Evolutionary conservation across 2,888 invertebrate species (phyloP).

Genomic region (Epirrhoe tristata): DNA sequence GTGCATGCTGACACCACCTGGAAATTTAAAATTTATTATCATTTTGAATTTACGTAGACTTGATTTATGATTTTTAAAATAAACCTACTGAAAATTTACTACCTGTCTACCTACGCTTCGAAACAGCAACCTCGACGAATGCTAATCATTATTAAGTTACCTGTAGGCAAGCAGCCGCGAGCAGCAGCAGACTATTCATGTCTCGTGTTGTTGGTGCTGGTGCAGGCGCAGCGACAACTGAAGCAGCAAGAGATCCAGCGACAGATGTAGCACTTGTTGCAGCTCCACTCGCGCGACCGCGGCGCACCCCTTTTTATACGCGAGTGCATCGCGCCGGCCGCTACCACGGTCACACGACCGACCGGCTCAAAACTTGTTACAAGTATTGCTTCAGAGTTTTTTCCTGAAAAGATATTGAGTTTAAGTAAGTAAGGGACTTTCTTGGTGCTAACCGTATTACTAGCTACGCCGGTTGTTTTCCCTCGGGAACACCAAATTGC

Average conservation of each 20-base stretch:
- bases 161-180: constrained; percentile 43
- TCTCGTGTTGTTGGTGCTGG: constrained; percentile 33
- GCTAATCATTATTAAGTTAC: constrained; percentile 30
- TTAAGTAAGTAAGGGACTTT: too few relatives aligned
- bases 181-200: constrained; percentile 38
- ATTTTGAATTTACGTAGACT: not conserved
- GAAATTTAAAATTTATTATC: constrained; percentile 38
- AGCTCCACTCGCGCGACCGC: constrained; percentile 61
- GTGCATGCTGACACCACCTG: constrained; percentile 72
- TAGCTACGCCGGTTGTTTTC: too few relatives aligned
- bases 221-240: constrained; percentile 55
- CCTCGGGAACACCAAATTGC: too few relatives aligned
- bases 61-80: not conserved
- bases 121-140: too few relatives aligned
- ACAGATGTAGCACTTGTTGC: constrained; percentile 55
- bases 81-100: too few relatives aligned
- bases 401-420: not conserved
- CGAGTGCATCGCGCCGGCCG: constrained; percentile 48
- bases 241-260: constrained; percentile 61
- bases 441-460: not conserved
- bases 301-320: constrained; percentile 54
- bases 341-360: constrained; percentile 30
- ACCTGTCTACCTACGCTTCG: too few relatives aligned
- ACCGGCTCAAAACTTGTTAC: not conserved
- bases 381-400: not conserved